Evolutionary conservation across 2,113 vertebrate genomes (phyloP).

Genomic region (Calidris pugnax): DNA sequence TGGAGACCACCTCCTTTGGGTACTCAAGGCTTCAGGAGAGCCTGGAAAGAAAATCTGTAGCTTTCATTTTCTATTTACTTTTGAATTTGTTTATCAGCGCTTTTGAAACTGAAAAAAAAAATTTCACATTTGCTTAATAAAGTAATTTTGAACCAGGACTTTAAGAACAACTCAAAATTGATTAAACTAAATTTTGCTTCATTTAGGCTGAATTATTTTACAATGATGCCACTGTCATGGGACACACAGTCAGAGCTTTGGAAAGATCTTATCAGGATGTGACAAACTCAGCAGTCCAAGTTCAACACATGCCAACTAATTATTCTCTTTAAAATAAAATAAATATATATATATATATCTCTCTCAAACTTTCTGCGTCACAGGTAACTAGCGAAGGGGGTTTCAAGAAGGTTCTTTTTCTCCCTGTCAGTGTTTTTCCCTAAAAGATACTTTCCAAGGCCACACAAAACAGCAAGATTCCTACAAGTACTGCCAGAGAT

Average conservation of each 20-base stretch:
- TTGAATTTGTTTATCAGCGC: not conserved
- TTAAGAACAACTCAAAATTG: not conserved
- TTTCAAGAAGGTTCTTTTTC: not conserved
- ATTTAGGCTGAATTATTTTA: not conserved
- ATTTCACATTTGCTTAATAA: not conserved
- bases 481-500: not conserved
- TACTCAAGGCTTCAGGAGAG: not conserved
- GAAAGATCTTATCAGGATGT: not conserved
- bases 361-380: not conserved
- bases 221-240: not conserved
- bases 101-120: not conserved
- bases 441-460: not conserved
- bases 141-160: not conserved
- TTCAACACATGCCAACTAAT: not conserved
- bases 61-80: not conserved
- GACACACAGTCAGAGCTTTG: not conserved
- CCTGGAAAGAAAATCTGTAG: not conserved
- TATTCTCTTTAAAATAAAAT: not conserved
- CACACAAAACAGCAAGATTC: not conserved
- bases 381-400: not conserved
- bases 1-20: not conserved
- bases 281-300: not conserved
- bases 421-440: not conserved
- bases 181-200: not conserved
- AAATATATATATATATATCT: not conserved